Base-by-base conservation (phyloP, 2,113 vertebrate species). In the Salvator merianae region DNA sequence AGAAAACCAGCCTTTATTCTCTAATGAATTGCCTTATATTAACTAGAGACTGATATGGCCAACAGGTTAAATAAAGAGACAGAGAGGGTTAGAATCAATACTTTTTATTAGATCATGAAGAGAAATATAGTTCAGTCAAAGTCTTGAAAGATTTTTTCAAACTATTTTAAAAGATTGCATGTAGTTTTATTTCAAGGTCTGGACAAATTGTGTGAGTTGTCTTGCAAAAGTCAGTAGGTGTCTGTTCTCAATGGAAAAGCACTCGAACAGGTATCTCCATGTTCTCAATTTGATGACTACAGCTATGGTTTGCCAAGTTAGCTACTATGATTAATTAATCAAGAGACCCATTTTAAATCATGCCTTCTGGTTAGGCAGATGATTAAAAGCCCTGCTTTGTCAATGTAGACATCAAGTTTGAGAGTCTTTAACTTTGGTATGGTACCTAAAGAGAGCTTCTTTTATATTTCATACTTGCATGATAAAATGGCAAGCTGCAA, bases 1-100 rank as follows among this genome's bases (percentile, higher is more conserved):
- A 77, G 28, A 28, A 18, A 3, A 50, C 50, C n/a, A 74, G 24
- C n/a, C 24, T 83, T 47, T 24, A 36, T 4, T 5, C 20, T 4
- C 24, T 9, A 43, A 9, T 74, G 55, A 66, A 79, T 4, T 74
- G 30, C 8, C 50, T 26, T 12, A 32, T 9, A 76, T n/a, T 12
- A 30, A 7, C 28, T 24, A 63, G 26, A 14, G 4, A 62, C 26
- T 36, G 13, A 24, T 28, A 20, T 53, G 38, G 34, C 7, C 38
- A 3, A 32, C 3, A 22, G 28, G 28, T 77, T 62, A 77, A 84
- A 84, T 30, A 69, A 82, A 84, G 70, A 73, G 75, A 77, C 82
- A 55, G 40, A 77, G 16, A 69, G 16, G 32, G 10, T 5, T 34
- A 40, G 36, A 74, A 47, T 28, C 7, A 3, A 28, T 22, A 55